Evolutionary conservation across 2,888 invertebrate genomes (phyloP).

Genomic region (Caenorhabditis japonica): DNA sequence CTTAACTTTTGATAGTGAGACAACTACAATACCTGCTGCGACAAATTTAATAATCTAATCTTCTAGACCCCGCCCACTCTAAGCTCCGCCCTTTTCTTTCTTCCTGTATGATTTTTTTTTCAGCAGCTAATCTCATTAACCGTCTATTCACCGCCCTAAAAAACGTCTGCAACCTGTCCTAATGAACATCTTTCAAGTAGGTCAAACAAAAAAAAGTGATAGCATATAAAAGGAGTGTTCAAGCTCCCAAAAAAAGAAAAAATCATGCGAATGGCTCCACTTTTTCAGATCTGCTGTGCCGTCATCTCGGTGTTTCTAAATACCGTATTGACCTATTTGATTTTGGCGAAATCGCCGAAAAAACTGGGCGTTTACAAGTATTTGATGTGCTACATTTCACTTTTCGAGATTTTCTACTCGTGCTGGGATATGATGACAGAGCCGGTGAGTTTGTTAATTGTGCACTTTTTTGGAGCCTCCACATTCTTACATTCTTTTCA

Average conservation of each 20-base stretch:
- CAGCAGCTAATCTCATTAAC: slow-evolving; percentile 3
- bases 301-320: slow-evolving; percentile 14
- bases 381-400: slow-evolving; percentile 30
- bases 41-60: background rate
- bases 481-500: background rate
- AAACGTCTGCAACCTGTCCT: slow-evolving; percentile 15
- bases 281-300: slow-evolving; percentile 15
- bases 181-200: slow-evolving; percentile 45
- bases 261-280: background rate
- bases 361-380: slow-evolving; percentile 30
- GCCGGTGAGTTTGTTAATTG: slow-evolving; percentile 26
- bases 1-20: background rate
- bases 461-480: background rate
- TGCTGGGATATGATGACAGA: slow-evolving; percentile 32
- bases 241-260: slow-evolving; percentile 11
- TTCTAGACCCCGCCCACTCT: too few species aligned
- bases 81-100: slow-evolving; percentile 24
- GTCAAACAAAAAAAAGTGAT: slow-evolving; percentile 24
- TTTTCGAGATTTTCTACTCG: slow-evolving; percentile 28
- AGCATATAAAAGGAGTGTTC: slow-evolving; percentile 11
- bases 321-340: slow-evolving; percentile 22
- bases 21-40: slow-evolving; percentile 18
- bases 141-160: background rate
- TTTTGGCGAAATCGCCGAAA: slow-evolving; percentile 19
- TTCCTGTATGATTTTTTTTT: too few species aligned